phyloP scores from a whole-genome alignment of 1,140 invertebrate species.

The Aphelinus atriplicis region DNA sequence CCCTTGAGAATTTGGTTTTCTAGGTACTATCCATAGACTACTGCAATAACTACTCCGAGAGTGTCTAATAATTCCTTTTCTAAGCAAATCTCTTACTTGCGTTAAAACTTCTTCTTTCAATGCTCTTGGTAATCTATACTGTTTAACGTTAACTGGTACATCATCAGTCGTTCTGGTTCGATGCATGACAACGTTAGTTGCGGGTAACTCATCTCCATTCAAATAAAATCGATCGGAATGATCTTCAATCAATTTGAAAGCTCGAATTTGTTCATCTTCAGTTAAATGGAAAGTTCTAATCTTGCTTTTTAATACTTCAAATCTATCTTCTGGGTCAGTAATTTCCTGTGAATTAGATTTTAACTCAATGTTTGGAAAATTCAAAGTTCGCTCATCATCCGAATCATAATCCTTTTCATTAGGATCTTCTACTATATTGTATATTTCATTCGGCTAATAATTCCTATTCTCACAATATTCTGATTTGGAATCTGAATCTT shows the following conservation, averaged over 20 bases:
- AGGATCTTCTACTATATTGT: no score
- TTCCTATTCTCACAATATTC: no score
- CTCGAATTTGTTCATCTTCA: background rate
- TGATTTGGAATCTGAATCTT: no score
- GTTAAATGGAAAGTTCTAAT: no score
- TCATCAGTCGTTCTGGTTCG: conserved; percentile 43
- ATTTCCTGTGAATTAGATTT: no score
- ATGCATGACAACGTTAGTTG: conserved; percentile 43
- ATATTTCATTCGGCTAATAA: no score
- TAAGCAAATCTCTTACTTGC: conserved; percentile 43
- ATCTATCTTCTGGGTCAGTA: no score
- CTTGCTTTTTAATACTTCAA: no score
- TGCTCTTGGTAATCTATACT: conserved; percentile 44
- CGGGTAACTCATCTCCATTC: conserved; percentile 31
- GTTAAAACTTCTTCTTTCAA: conserved; percentile 46
- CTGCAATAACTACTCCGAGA: conserved; percentile 42
- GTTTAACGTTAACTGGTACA: conserved; percentile 41
- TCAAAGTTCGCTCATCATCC: no score
- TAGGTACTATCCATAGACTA: conserved; percentile 42
- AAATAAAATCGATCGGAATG: conserved; percentile 25
- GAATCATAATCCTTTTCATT: no score
- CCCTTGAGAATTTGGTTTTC: conserved; percentile 44
- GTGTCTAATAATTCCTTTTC: conserved; percentile 45
- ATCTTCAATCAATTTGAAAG: background rate
- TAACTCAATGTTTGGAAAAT: no score